Conservation (phyloP, 35 echinoderm and acorn worm species). For the Stichopus chloronotus region DNA sequence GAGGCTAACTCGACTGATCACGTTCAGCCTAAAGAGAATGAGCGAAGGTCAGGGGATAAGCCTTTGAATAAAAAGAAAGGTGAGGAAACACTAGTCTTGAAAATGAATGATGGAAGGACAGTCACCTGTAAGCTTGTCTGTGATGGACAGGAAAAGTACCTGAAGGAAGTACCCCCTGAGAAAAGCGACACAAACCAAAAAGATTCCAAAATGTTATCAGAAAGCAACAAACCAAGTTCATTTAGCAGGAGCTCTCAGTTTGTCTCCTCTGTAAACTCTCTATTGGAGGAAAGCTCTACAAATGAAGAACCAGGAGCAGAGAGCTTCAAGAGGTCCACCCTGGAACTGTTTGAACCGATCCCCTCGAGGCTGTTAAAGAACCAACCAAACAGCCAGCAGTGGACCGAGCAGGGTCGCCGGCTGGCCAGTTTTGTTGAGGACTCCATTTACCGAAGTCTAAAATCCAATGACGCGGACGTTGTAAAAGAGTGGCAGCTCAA, state of each 20-base stretch:
- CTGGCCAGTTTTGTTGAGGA: slow-evolving; percentile 56
- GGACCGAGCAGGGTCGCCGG: slow-evolving; percentile 48
- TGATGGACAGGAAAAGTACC: slow-evolving; percentile 47
- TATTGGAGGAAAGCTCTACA: slow-evolving; percentile 27
- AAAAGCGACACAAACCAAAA: too few relatives aligned
- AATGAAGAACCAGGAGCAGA: slow-evolving; percentile 6
- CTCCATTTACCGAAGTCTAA: slow-evolving; percentile 53
- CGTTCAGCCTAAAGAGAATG: background rate
- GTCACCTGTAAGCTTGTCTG: slow-evolving; percentile 50
- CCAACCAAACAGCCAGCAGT: slow-evolving; percentile 32
- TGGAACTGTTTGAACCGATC: slow-evolving; percentile 57
- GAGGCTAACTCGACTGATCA: background rate
- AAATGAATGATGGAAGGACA: slow-evolving; percentile 53
- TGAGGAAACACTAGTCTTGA: slow-evolving; percentile 48
- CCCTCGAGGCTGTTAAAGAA: slow-evolving; percentile 38
- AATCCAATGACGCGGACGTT: slow-evolving; percentile 49
- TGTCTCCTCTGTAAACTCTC: slow-evolving; percentile 50
- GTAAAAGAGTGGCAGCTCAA: slow-evolving; percentile 61
- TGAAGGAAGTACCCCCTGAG: slow-evolving; percentile 43
- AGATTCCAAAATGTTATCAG: slow-evolving; percentile 27
- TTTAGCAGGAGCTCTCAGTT: slow-evolving; percentile 53
- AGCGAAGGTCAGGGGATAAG: background rate
- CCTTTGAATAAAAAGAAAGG: background rate
- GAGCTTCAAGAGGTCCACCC: slow-evolving; percentile 34
- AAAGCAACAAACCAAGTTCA: slow-evolving; percentile 17